Evolutionary conservation across 2,113 vertebrate species (phyloP).

Genomic region (Dipodomys stephensi): DNA sequence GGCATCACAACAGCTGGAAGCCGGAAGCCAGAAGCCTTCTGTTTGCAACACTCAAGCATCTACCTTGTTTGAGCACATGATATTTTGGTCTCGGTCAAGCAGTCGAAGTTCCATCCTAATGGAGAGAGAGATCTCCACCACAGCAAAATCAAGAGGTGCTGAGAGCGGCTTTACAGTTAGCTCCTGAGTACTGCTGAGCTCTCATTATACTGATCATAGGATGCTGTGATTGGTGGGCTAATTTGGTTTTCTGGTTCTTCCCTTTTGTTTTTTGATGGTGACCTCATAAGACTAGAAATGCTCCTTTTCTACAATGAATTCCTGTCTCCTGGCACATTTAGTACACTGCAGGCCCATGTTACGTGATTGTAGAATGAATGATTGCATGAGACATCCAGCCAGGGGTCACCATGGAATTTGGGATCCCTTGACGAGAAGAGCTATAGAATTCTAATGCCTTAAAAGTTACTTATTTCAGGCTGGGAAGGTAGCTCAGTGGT

Average conservation of each 20-base stretch:
- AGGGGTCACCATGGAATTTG: neutral
- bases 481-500: no score
- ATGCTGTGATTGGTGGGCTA: neutral
- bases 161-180: no score
- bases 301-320: neutral
- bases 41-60: no score
- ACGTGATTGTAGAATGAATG: neutral
- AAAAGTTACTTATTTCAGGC: neutral
- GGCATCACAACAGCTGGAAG: neutral
- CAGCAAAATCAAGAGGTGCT: neutral
- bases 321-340: neutral
- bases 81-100: neutral
- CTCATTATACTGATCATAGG: accelerated
- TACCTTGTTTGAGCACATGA: neutral
- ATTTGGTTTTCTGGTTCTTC: neutral
- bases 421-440: neutral
- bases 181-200: no score
- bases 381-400: neutral
- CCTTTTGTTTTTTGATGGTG: neutral
- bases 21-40: neutral
- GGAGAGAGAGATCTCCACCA: no score
- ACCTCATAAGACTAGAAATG: neutral
- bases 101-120: neutral
- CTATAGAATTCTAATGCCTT: neutral
- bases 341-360: neutral